Base-by-base conservation (phyloP, 2,888 invertebrate genomes). In the Drosophila borealis region DNA sequence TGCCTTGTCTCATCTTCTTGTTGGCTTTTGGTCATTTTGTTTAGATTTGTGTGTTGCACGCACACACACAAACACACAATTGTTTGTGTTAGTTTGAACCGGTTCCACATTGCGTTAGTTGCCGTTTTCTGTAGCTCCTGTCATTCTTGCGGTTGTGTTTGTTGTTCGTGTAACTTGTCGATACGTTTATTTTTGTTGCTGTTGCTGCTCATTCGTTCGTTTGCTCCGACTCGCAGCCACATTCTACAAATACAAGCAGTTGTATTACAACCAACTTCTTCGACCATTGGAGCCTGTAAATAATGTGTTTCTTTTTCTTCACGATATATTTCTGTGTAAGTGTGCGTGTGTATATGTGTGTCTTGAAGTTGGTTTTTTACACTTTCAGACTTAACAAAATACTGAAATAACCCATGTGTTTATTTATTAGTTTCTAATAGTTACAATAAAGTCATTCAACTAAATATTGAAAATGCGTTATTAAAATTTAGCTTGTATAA, bases 211-310 rank as follows among this genome's bases (percentile, higher is more conserved):
- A 14, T 37, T 61, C 33, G 17, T 41, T 60, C 56, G 55, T 60
- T 66, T 54, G 78, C 11, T 37, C 45, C 19, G 39, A 54, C 37
- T 46, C 25, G 42, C 46, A 70, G 39, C 71, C 55, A 54, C 86
- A 87, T 87, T 89, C 78, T 89, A 89, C 81, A 88, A 82, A 89
- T 89, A 82, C 70, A 84, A 78, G 54, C 67, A 84, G 89, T 84
- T 89, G 88, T 82, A 84, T 62, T 89, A 82, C 82, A 82, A 89
- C 89, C 82, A 82, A 89, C 89, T 87, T 82, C 89, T 87, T 83
- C 69, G 78, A 48, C 46, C 63, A 29, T 29, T 63, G 56, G 78
- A 76, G 67, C 66, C 73, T 71, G 67, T 69, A 59, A 64, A 61
- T 60, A 59, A 44, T 46, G n/a, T n/a, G 17, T 54, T 34, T 63